These are phyloP conservation scores for Festucalex cinctus DNA, from an alignment of 2,113 vertebrate species.

Conservation along the genomic window DNA sequence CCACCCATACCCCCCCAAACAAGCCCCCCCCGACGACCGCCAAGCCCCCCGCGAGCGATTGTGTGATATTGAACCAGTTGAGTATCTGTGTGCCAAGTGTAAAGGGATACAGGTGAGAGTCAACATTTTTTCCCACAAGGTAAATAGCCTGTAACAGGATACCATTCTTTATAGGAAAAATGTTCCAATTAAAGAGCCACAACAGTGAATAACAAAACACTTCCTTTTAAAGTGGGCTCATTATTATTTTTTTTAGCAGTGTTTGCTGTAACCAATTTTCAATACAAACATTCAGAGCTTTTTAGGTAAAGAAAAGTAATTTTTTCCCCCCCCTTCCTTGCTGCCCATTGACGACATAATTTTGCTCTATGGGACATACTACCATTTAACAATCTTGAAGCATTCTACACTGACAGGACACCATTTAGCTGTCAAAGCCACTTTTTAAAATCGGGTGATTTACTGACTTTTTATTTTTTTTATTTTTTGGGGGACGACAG, in stretches of 20 bases:
- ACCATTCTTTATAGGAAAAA: conserved; percentile 10
- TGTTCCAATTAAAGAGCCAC: conserved; percentile 8
- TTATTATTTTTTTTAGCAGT: neutral
- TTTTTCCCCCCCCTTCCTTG: too few species aligned
- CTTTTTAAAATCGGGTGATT: neutral
- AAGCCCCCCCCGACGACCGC: too few species aligned
- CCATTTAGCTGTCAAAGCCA: neutral
- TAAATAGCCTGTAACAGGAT: conserved; percentile 22
- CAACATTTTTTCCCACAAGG: neutral
- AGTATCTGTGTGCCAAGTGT: conserved; percentile 15
- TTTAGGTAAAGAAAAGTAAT: neutral
- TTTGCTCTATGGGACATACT: neutral
- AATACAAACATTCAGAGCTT: neutral
- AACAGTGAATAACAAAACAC: conserved; percentile 6
- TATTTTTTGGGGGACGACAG: neutral
- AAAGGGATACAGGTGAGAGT: conserved; percentile 53
- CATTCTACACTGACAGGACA: neutral
- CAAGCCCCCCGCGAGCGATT: too few species aligned
- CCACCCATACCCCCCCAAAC: too few species aligned
- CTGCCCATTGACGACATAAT: neutral
- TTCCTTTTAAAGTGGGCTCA: conserved; percentile 1
- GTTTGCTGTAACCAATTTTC: neutral
- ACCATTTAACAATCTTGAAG: neutral
- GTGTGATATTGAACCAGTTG: neutral
- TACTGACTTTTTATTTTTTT: neutral